Conservation (phyloP, 2,888 invertebrate species). For the Augochlorella aurata region DNA sequence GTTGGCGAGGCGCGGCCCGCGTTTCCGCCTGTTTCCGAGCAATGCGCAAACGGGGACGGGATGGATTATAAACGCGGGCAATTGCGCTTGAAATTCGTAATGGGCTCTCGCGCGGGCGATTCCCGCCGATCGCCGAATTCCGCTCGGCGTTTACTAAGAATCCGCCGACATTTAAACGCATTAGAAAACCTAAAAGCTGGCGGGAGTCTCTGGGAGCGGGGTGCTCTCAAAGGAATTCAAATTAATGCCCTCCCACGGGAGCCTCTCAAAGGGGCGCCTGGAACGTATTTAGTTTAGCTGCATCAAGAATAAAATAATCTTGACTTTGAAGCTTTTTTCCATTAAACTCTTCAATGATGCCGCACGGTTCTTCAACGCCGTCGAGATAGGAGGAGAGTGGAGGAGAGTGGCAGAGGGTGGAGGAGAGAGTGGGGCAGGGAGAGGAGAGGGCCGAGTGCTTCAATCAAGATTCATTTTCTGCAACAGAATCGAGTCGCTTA, state of each 20-base stretch:
- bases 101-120: neutral
- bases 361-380: conserved; percentile 25
- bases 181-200: neutral
- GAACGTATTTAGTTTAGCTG: conserved; percentile 23
- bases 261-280: neutral
- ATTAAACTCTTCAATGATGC: conserved; percentile 29
- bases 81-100: conserved; percentile 60
- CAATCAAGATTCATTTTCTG: conserved; percentile 59
- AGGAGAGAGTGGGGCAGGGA: neutral
- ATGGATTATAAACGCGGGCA: conserved; percentile 69
- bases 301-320: conserved; percentile 33
- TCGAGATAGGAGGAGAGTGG: neutral
- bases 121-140: neutral
- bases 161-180: neutral
- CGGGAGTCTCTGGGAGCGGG: neutral
- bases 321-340: conserved; percentile 30
- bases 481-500: conserved; percentile 53
- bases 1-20: conserved; percentile 58
- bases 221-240: conserved; percentile 10
- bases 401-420: too few relatives aligned
- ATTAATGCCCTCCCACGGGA: neutral
- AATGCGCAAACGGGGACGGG: conserved; percentile 68
- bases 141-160: neutral
- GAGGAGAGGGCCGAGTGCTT: conserved; percentile 21
- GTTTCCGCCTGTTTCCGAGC: conserved; percentile 60